Conservation (phyloP, 2,113 vertebrate species). For the Copsychus sechellarum region DNA sequence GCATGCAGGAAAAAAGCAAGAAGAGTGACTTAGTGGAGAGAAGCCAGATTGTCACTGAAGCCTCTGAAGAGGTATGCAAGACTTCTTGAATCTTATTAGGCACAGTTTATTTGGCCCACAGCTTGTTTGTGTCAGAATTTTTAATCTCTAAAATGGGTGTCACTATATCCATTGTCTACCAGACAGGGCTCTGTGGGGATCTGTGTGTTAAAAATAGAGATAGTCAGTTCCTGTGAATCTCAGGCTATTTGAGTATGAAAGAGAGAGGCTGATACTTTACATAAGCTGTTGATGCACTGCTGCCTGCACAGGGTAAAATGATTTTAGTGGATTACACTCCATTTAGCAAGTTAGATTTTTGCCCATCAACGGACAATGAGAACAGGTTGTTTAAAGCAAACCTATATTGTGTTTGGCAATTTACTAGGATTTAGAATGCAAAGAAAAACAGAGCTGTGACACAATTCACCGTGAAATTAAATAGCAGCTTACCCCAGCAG, state of each 20-base stretch:
- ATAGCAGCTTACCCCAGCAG: constrained; percentile 10
- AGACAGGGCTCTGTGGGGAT: background rate
- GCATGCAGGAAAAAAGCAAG: background rate
- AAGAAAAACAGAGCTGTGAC: constrained; percentile 18
- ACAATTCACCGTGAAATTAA: constrained; percentile 52
- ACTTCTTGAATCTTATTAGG: constrained; percentile 17
- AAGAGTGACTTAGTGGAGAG: background rate
- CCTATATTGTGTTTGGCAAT: background rate
- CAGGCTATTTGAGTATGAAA: background rate
- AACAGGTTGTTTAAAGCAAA: constrained; percentile 39
- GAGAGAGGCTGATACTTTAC: background rate
- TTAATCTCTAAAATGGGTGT: constrained; percentile 7
- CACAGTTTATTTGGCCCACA: constrained; percentile 5
- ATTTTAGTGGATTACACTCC: constrained; percentile 15
- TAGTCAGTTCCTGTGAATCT: background rate
- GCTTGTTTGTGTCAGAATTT: constrained; percentile 12
- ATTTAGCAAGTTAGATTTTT: constrained; percentile 29
- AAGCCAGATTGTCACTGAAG: background rate
- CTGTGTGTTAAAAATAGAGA: background rate
- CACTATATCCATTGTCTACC: background rate
- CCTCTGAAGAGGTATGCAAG: background rate
- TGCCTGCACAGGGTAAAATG: background rate
- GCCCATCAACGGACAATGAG: background rate
- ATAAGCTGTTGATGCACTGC: background rate
- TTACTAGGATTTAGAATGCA: constrained; percentile 13